Evolutionary conservation across 2,113 vertebrate genomes (phyloP).

Genomic region (Syngnathoides biaculeatus): DNA sequence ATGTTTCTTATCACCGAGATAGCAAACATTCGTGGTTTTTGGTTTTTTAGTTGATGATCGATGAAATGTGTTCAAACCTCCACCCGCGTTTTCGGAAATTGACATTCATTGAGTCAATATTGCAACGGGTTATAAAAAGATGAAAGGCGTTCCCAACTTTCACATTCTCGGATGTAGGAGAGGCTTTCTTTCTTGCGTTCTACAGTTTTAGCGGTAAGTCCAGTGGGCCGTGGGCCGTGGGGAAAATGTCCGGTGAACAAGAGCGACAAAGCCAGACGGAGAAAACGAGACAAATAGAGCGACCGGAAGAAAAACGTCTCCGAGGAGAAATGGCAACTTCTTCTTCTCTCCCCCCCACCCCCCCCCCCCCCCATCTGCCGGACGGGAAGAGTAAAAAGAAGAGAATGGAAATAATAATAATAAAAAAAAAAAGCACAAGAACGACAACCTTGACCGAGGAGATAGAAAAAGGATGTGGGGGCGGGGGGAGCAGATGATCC

Average conservation of each 20-base stretch:
- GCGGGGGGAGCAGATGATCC: too few species aligned
- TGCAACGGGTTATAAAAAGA: conserved; percentile 5
- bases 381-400: conserved; percentile 17
- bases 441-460: conserved; percentile 1
- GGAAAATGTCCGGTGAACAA: conserved; percentile 29
- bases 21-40: too few species aligned
- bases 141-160: conserved; percentile 11
- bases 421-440: conserved; percentile 14
- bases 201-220: conserved; percentile 30
- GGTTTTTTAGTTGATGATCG: too few species aligned
- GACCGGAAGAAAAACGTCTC: conserved; percentile 20
- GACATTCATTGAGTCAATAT: not conserved
- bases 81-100: not conserved
- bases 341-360: too few species aligned
- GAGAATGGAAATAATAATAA: too few species aligned
- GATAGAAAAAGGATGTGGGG: not conserved
- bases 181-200: conserved; percentile 6
- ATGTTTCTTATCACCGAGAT: too few species aligned
- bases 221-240: conserved; percentile 15
- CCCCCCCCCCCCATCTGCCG: too few species aligned
- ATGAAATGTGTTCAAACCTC: not conserved
- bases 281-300: conserved; percentile 23
- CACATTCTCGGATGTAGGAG: conserved; percentile 24
- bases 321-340: conserved; percentile 17
- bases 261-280: not conserved